Percentiles rank a stretch among this genome's conserved stretches.
phyloP scores from a whole-genome alignment of 2,113 vertebrate species.

The Epinephelus lanceolatus region DNA sequence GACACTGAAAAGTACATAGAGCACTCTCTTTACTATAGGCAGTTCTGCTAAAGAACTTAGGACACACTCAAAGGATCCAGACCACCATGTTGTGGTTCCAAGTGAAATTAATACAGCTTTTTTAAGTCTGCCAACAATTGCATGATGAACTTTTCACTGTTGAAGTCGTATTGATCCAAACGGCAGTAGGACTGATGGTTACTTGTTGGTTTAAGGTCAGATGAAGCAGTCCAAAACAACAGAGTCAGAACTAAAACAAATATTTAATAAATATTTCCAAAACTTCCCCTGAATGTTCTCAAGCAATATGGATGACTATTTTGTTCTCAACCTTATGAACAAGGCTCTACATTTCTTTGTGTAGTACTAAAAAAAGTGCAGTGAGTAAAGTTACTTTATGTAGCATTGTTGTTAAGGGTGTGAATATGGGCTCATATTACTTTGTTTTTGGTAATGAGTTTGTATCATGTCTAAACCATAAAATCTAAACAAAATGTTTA shows the following conservation, averaged over 20 bases:
- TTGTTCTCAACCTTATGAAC: constrained; percentile 87
- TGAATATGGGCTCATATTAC: constrained; percentile 1
- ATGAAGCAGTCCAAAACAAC: background rate
- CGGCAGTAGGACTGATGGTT: background rate
- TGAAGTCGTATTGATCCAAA: constrained; percentile 6
- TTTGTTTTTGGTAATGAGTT: constrained; percentile 16
- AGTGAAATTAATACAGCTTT: constrained; percentile 1
- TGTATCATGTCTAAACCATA: constrained; percentile 1
- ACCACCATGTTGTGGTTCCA: constrained; percentile 1
- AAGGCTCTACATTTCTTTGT: constrained; percentile 84
- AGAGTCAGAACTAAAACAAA: constrained; percentile 59
- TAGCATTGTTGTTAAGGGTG: constrained; percentile 15
- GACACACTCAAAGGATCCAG: background rate
- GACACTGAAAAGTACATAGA: background rate
- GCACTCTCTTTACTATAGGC: background rate
- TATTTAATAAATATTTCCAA: constrained; percentile 67
- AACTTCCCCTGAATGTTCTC: constrained; percentile 88
- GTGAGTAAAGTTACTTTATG: constrained; percentile 63
- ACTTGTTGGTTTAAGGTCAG: background rate
- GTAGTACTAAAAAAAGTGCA: constrained; percentile 81
- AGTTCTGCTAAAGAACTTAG: background rate
- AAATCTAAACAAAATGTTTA: background rate
- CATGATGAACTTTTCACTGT: constrained; percentile 5
- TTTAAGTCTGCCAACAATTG: constrained; percentile 26
- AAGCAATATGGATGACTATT: constrained; percentile 91